Base-by-base conservation (phyloP, 2,888 invertebrate species). In the Megaustenia siamemsis region DNA sequence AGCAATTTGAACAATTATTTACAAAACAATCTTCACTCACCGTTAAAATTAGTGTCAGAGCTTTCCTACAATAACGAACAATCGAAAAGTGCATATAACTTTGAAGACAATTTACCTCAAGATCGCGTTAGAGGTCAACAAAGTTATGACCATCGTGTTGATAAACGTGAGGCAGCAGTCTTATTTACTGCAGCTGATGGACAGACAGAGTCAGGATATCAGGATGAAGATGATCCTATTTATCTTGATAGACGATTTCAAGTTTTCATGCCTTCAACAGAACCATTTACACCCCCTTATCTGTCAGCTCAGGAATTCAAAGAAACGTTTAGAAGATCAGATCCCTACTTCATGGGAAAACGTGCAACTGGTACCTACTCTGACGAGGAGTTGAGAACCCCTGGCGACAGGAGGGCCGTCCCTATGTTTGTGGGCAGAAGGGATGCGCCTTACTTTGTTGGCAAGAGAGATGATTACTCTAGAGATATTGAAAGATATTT, bases 341-440 rank as follows among this genome's bases (percentile, higher is more conserved):
- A 82, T 32, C 80, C 80, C 12, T 80, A 80, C 53, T 69, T 80
- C n/a, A 53, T 80, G 35, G 80, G 80, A 28, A 80, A 80, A 24
- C 80, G 80, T 49, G 35, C 53, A 8, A 21, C 1, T n/a, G 79
- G 21, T 45, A 24, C 45, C 18, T 18, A 38, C 1, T 12, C 40
- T 32, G 69, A 35, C 12, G n/a, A 32, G 38, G 53, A 53, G 1
- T 10, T 68, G 3, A 15, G 12, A n/a, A 24, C 40, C 53, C n/a
- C n/a, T 6, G 28, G 21, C 1, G 80, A 81, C 38, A 53, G 56
- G 56, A 32, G 73, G n/a, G 43, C n/a, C 3, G 71, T 60, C 2
- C 82, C 71, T 1, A 35, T 15, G 32, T 82, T 73, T 60, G 43
- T 73, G 1, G 82, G 73, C 6, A 71, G 32, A 45, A 24, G 69